Base-by-base conservation (phyloP, 2,888 invertebrate species). In the Dasypolia templi region DNA sequence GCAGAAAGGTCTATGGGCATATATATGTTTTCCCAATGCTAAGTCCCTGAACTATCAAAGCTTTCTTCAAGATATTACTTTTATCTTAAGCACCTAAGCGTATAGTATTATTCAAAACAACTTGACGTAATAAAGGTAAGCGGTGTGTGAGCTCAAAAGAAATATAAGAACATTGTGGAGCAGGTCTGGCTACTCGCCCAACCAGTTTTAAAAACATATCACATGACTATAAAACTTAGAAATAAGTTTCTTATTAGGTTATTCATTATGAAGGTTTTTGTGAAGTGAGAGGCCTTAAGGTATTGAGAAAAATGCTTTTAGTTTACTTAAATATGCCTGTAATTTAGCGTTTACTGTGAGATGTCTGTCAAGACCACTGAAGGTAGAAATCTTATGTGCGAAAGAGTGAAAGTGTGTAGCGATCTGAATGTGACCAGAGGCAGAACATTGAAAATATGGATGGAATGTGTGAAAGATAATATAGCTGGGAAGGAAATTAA, bases 171-270 rank as follows among this genome's bases (percentile, higher is more conserved):
- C 91, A 90, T 91, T 91, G 86, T 65, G 62, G 66, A 66, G 67
- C 72, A 75, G 81, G 86, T 85, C 87, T 75, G 78, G 82, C 83
- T 89, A 85, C 92, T 89, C 74, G 91, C 84, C 72, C 74, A 93
- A 95, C 95, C 95, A 92, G 95, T 95, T 95, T 95, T 94, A 93
- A 94, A 92, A 92, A 89, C 91, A 84, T 93, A 93, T 94, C 93
- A 84, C 77, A 83, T 94, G 92, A 92, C 93, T 80, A 29, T 78
- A 68, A 76, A 81, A 77, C 68, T 82, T 63, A 69, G 42, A 58
- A 12, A 55, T 35, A 61, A 22, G 44, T 67, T 56, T 61, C 66
- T 53, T 72, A 83, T 68, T 83, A 83, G 42, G 62, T 72, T 64
- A 56, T 79, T 56, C 26, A 53, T 46, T 58, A 51, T 51, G 42